Percentiles rank a stretch among this genome's conserved stretches.
Conservation (phyloP, 1,140 invertebrate species). For the Drosophila quadrilineata region DNA sequence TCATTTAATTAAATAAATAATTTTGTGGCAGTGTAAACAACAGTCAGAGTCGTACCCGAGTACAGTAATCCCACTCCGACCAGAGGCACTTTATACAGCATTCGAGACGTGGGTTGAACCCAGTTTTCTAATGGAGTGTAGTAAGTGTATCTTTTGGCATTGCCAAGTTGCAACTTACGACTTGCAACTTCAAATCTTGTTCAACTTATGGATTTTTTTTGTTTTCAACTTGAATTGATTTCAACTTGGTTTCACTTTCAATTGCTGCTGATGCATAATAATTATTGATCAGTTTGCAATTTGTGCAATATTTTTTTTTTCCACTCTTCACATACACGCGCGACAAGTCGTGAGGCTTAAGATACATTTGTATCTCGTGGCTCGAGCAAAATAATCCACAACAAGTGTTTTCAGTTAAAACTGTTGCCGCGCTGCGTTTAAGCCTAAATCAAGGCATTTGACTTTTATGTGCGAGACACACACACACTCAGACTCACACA, state of each 20-base stretch:
- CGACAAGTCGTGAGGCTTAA: too few species aligned
- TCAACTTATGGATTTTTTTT: neutral
- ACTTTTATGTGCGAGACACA: neutral
- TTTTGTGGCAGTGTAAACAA: too few species aligned
- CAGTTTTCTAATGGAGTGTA: slow-evolving; percentile 8
- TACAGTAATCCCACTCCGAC: too few species aligned
- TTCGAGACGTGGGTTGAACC: neutral
- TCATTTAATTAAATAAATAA: too few species aligned
- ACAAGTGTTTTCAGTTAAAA: slow-evolving; percentile 31
- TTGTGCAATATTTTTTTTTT: too few species aligned
- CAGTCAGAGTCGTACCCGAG: too few species aligned
- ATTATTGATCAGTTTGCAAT: slow-evolving; percentile 1
- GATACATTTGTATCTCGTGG: slow-evolving; percentile 22
- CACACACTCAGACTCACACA: neutral
- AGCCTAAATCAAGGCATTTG: slow-evolving; percentile 5
- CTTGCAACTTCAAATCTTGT: too few species aligned
- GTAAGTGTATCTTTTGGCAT: too few species aligned
- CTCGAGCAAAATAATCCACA: slow-evolving; percentile 24
- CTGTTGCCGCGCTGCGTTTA: neutral
- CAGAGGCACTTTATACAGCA: too few species aligned
- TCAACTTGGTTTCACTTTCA: slow-evolving; percentile 4
- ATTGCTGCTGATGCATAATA: neutral
- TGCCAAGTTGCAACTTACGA: too few species aligned
- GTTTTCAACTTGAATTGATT: neutral
- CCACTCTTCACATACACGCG: neutral